phyloP scores from a whole-genome alignment of 1,140 invertebrate species.

The Drosophila pachea region DNA sequence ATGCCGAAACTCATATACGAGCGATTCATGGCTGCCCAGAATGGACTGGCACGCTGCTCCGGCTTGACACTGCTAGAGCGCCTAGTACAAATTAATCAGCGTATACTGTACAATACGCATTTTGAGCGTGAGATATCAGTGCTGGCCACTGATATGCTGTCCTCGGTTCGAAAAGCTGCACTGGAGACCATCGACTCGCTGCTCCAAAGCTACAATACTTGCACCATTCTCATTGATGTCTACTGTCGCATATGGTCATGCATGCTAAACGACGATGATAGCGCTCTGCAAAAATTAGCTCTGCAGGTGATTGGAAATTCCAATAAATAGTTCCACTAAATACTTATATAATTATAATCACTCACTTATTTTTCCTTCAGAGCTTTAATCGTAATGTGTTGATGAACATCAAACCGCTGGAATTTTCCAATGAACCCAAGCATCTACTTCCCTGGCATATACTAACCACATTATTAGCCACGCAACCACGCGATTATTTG shows the following conservation, averaged over 20 bases:
- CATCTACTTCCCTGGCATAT: conserved; percentile 77
- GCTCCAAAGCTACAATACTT: conserved; percentile 59
- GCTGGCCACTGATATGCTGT: conserved; percentile 55
- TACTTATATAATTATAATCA: not conserved
- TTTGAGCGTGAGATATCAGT: conserved; percentile 56
- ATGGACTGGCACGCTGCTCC: conserved; percentile 55
- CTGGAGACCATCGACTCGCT: conserved; percentile 61
- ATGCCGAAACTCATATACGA: conserved; percentile 60
- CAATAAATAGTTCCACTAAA: not conserved
- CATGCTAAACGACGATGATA: conserved; percentile 65
- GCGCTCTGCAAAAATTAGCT: conserved; percentile 56
- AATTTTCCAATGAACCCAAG: conserved; percentile 63
- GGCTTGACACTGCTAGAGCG: conserved; percentile 69
- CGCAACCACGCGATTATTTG: conserved; percentile 65
- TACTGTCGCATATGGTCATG: conserved; percentile 70
- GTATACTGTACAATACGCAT: conserved; percentile 73
- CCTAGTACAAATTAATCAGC: conserved; percentile 59
- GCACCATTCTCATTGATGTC: conserved; percentile 63
- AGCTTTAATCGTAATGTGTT: conserved; percentile 62
- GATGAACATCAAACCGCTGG: conserved; percentile 62
- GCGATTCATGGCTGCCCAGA: conserved; percentile 53
- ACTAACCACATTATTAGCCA: conserved; percentile 55
- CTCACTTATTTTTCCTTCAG: conserved; percentile 27
- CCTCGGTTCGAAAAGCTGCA: conserved; percentile 63
- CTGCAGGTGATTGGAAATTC: conserved; percentile 45